A percentile compares a stretch with the other conserved stretches of the same genome.
Conservation (phyloP, 2,888 invertebrate species). For the Aplocera efformata region DNA sequence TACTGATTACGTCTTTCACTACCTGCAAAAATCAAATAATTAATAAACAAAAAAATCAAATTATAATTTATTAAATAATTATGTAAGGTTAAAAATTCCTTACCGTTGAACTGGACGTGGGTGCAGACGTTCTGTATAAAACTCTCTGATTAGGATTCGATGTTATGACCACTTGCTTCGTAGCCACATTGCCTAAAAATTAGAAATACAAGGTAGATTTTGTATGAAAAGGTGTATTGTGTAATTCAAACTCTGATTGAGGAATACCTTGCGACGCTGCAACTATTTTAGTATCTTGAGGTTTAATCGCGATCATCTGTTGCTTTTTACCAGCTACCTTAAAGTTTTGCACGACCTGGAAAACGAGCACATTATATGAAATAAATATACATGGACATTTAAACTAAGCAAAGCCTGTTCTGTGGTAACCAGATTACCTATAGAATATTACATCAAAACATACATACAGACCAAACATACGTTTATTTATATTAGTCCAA, state of each 20-base stretch:
- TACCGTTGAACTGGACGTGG: constrained; percentile 48
- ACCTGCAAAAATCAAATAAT: constrained; percentile 33
- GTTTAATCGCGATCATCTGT: constrained; percentile 78
- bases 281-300: constrained; percentile 84
- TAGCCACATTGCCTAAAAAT: constrained; percentile 31
- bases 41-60: not conserved
- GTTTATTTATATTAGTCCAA: too few relatives aligned
- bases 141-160: constrained; percentile 55
- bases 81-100: constrained; percentile 8
- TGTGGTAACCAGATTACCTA: too few relatives aligned
- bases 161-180: constrained; percentile 56
- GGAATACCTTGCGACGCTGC: constrained; percentile 69
- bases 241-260: too few relatives aligned
- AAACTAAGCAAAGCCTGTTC: too few relatives aligned
- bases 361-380: constrained; percentile 4
- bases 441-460: too few relatives aligned
- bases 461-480: too few relatives aligned
- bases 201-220: not conserved
- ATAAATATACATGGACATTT: too few relatives aligned
- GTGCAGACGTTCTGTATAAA: constrained; percentile 50
- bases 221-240: too few relatives aligned
- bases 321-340: constrained; percentile 57
- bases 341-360: constrained; percentile 64
- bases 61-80: too few relatives aligned
- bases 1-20: constrained; percentile 36